phyloP scores from a whole-genome alignment of 1,140 invertebrate genomes.

The Rhopalosiphum padi region DNA sequence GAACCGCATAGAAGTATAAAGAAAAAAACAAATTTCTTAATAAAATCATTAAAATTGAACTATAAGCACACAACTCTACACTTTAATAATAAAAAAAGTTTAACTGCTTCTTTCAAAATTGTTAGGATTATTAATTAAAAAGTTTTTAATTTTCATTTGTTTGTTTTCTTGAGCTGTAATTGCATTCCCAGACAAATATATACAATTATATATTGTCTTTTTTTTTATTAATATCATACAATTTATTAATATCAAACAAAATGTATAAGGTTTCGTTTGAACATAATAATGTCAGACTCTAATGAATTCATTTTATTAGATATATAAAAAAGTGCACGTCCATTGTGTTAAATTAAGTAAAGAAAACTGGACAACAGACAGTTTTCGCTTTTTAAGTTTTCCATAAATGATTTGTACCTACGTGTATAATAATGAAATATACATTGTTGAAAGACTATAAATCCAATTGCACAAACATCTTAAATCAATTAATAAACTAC shows the following conservation, averaged over 20 bases:
- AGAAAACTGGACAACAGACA: not conserved
- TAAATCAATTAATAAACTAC: not conserved
- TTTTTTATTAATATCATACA: not conserved
- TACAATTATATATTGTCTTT: not conserved
- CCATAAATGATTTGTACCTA: too few relatives aligned
- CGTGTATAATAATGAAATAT: too few relatives aligned
- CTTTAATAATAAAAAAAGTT: constrained; percentile 8
- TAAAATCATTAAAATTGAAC: constrained; percentile 5
- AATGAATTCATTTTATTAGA: not conserved
- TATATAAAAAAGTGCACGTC: not conserved
- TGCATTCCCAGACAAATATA: not conserved
- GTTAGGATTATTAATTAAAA: constrained; percentile 6
- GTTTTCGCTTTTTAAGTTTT: not conserved
- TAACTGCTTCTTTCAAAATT: not conserved
- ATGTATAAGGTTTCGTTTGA: not conserved
- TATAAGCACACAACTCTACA: not conserved
- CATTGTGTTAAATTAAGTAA: not conserved
- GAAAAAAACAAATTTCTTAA: not conserved
- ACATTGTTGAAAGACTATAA: not conserved
- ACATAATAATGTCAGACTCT: not conserved
- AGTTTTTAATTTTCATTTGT: constrained; percentile 9
- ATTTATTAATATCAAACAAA: not conserved
- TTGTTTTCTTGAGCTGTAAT: not conserved
- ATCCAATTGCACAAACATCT: not conserved
- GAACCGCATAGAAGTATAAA: not conserved